These are phyloP conservation scores for Notiomystis cincta DNA, from an alignment of 2,113 vertebrate species.

Conservation along the genomic window DNA sequence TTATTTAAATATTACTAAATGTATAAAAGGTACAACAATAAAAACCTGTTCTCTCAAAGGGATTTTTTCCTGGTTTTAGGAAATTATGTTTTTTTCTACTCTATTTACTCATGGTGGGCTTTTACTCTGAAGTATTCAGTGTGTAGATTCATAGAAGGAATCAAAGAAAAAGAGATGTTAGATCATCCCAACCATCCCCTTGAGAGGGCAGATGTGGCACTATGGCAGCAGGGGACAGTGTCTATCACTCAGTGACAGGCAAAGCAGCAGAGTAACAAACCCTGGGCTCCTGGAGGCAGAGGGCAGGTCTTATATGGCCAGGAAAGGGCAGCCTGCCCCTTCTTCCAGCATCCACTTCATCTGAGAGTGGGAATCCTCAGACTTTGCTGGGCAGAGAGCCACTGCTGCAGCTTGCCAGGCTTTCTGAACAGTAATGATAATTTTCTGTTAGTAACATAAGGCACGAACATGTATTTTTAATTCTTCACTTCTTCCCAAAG, in stretches of 20 bases:
- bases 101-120: not conserved
- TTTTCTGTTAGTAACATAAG: not conserved
- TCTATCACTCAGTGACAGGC: not conserved
- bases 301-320: not conserved
- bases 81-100: not conserved
- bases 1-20: not conserved
- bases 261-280: not conserved
- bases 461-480: not conserved
- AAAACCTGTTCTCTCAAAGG: not conserved
- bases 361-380: not conserved
- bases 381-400: not conserved
- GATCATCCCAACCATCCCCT: not conserved
- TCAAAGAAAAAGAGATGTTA: not conserved
- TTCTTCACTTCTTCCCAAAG: not conserved
- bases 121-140: not conserved
- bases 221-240: not conserved
- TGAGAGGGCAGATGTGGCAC: not conserved
- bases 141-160: not conserved
- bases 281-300: not conserved
- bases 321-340: not conserved
- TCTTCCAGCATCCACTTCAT: not conserved
- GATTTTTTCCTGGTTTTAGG: not conserved
- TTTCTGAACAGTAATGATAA: not conserved
- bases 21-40: not conserved
- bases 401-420: not conserved